Evolutionary conservation across 2,113 vertebrate species (phyloP), one percentile per base, ranked within the genome.

Genomic region (Xiphophorus couchianus): DNA sequence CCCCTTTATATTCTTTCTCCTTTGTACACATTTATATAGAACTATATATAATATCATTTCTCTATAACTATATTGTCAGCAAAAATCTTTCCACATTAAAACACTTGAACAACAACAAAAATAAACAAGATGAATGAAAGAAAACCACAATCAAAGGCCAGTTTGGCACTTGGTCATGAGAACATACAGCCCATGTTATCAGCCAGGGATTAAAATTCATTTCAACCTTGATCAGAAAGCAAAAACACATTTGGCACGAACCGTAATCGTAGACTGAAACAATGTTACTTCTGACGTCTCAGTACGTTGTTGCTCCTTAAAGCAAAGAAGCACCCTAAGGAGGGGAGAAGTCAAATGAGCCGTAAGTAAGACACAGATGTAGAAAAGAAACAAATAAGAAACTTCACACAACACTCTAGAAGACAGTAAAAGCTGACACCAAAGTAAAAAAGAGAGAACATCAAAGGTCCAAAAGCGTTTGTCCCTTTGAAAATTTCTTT

Each of bases 11-110:
- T 92, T 92, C 89, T 92, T 93, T 91, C 88, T 92, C 81, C 91
- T 94, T 92, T 92, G 91, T 94, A 93, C 91, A 94, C 89, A 90
- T 92, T 89, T 93, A 88, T 90, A 93, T 91, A 93, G 85, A 93
- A 90, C 88, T 91, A 92, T 93, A 92, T 93, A 92, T 93, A 93
- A 88, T 89, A 90, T 91, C 86, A 85, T 92, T 89, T 94, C 84
- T 93, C 90, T 93, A 93, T 93, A 91, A 91, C 89, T 94, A 91
- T 91, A 93, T 93, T 91, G 92, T 92, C 81, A 90, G 84, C 82
- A 88, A 87, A 88, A 88, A 44, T 91, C 75, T 85, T 88, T 91
- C 81, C 89, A 93, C 86, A 85, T 89, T 76, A 65, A 90, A 92
- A 87, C 72, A 91, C 78, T 83, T 54, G 44, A 90, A 86, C 88